A percentile compares a stretch with the other conserved stretches of the same genome.
These are phyloP conservation scores for Drosophila guanche DNA, from an alignment of 1,140 invertebrate genomes.

Conservation along the genomic window DNA sequence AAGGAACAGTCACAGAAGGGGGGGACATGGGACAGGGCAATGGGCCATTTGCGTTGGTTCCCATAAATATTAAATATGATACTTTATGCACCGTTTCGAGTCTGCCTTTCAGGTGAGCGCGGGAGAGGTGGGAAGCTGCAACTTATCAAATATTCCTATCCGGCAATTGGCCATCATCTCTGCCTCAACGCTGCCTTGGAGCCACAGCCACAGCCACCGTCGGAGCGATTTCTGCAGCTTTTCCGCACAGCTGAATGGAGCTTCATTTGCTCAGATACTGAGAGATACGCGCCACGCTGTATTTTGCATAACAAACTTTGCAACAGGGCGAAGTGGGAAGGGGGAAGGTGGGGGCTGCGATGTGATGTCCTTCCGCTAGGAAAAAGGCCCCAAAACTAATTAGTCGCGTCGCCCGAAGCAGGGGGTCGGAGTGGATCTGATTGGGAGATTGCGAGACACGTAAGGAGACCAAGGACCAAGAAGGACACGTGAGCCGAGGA, in stretches of 20 bases:
- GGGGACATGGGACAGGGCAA: conserved; percentile 12
- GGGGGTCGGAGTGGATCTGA: no score
- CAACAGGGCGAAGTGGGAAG: not conserved
- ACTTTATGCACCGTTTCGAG: conserved; percentile 61
- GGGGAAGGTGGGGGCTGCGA: conserved; percentile 2
- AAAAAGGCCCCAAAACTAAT: conserved; percentile 71
- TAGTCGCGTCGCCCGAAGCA: conserved; percentile 48
- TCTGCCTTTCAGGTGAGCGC: not conserved
- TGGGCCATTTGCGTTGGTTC: no score
- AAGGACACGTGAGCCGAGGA: conserved; percentile 42
- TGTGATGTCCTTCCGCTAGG: conserved; percentile 31
- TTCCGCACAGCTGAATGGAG: conserved; percentile 57
- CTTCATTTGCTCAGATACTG: conserved; percentile 69
- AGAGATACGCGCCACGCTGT: conserved; percentile 59
- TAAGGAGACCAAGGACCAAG: no score
- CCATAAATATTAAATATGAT: conserved; percentile 83
- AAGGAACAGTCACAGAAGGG: not conserved
- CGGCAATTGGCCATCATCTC: conserved; percentile 76
- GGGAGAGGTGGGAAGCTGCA: conserved; percentile 25
- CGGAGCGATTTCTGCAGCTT: conserved; percentile 47
- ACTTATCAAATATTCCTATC: conserved; percentile 81
- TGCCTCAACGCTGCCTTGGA: conserved; percentile 54
- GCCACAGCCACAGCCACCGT: conserved; percentile 60
- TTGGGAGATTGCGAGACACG: no score
- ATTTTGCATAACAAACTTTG: conserved; percentile 81